Percentiles rank a stretch among this genome's conserved stretches.
phyloP scores from a whole-genome alignment of 2,113 vertebrate genomes.

The Pterocles orientalis region DNA sequence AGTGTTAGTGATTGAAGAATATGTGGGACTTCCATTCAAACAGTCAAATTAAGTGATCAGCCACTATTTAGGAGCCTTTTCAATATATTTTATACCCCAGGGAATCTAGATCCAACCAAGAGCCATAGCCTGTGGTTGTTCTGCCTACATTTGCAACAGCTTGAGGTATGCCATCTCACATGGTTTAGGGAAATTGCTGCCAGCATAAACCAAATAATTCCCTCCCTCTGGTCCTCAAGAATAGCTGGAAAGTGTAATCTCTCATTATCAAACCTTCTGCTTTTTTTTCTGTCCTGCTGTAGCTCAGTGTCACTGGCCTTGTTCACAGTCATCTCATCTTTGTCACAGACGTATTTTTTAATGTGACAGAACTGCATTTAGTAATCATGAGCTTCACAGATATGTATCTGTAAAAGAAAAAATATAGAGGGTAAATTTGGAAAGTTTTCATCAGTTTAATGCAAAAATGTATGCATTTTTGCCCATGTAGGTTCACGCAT shows the following conservation, averaged over 20 bases:
- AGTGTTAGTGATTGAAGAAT: constrained; percentile 77
- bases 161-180: constrained; percentile 85
- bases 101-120: constrained; percentile 77
- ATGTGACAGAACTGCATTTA: constrained; percentile 79
- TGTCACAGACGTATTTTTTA: constrained; percentile 73
- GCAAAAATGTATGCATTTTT: constrained; percentile 13
- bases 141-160: constrained; percentile 86
- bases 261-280: constrained; percentile 87
- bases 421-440: background rate
- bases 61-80: constrained; percentile 82
- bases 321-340: constrained; percentile 75
- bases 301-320: constrained; percentile 68
- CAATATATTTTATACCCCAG: constrained; percentile 83
- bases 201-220: constrained; percentile 88
- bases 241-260: constrained; percentile 80
- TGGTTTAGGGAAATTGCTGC: constrained; percentile 90
- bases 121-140: constrained; percentile 67
- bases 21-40: constrained; percentile 73
- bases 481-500: background rate
- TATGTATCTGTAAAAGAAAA: constrained; percentile 50
- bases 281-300: constrained; percentile 75
- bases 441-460: constrained; percentile 37
- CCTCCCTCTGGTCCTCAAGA: constrained; percentile 79
- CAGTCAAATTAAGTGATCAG: constrained; percentile 86
- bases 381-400: constrained; percentile 73